Percentiles rank a stretch among this genome's conserved stretches.
Conservation (phyloP, 2,113 vertebrate species). For the Dicaeum eximium region DNA sequence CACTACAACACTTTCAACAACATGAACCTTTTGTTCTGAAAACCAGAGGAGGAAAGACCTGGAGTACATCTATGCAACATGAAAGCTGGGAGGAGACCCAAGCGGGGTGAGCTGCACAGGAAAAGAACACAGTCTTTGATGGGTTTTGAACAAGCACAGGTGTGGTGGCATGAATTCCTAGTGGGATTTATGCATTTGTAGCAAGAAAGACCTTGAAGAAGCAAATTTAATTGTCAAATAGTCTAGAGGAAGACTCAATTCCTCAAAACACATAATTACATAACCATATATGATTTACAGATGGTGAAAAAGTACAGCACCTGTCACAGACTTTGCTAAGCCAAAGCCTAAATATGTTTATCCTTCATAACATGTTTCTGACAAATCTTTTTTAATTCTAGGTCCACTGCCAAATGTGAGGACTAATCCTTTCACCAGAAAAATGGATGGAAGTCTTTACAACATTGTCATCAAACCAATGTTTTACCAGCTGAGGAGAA, state of each 20-base stretch:
- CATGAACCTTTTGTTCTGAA: background rate
- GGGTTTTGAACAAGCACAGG: constrained; percentile 4
- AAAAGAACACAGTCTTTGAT: background rate
- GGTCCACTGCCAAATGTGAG: background rate
- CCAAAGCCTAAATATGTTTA: background rate
- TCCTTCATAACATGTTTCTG: background rate
- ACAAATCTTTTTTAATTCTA: background rate
- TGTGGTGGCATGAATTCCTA: background rate
- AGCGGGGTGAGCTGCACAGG: background rate
- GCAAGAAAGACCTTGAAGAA: background rate
- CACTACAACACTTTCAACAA: background rate
- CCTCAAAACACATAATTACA: background rate
- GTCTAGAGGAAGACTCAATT: background rate
- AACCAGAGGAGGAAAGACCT: background rate
- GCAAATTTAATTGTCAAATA: background rate
- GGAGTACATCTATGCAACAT: background rate
- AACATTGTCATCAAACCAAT: background rate
- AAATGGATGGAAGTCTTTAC: background rate
- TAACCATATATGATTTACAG: background rate
- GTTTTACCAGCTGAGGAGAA: background rate
- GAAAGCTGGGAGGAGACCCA: background rate
- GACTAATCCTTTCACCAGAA: background rate
- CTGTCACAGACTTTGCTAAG: background rate
- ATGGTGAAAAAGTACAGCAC: background rate
- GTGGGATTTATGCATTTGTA: background rate